A percentile compares a stretch with the other conserved stretches of the same genome.
Evolutionary conservation across 2,888 invertebrate genomes (phyloP).

Genomic region (Caradrina clavipalpis): DNA sequence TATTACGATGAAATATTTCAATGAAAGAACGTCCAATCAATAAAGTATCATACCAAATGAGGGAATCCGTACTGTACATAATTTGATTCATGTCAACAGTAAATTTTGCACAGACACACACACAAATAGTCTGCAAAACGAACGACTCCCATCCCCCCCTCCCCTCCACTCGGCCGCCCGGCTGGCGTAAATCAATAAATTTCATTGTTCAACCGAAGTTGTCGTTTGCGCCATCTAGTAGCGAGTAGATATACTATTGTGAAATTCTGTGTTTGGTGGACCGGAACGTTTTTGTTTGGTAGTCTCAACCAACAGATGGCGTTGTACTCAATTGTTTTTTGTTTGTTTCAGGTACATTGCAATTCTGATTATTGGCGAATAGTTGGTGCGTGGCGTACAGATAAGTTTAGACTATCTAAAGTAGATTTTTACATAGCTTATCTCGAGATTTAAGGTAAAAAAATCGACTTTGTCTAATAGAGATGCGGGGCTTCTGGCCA

Average conservation of each 20-base stretch:
- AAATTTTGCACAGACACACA: slow-evolving; percentile 57
- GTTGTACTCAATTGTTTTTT: slow-evolving; percentile 46
- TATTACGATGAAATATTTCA: slow-evolving; percentile 38
- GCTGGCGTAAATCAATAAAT: slow-evolving; percentile 57
- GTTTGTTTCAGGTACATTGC: slow-evolving; percentile 62
- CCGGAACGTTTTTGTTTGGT: slow-evolving; percentile 31
- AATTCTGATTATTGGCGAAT: neutral
- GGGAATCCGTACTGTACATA: slow-evolving; percentile 48
- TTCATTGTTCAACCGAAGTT: slow-evolving; percentile 42
- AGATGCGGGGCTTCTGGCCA: no score
- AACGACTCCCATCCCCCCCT: slow-evolving; percentile 11
- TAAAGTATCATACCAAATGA: slow-evolving; percentile 48
- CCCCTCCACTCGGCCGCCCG: slow-evolving; percentile 7
- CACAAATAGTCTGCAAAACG: slow-evolving; percentile 50
- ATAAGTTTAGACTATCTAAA: slow-evolving; percentile 9
- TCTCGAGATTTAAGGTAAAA: no score
- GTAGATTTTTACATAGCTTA: no score
- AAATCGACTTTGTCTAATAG: neutral
- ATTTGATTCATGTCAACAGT: slow-evolving; percentile 61
- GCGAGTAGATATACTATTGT: slow-evolving; percentile 43
- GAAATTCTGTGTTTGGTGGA: slow-evolving; percentile 3
- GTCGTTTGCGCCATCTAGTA: slow-evolving; percentile 58
- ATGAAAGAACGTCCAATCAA: slow-evolving; percentile 45
- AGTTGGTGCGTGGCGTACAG: neutral
- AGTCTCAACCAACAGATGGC: slow-evolving; percentile 56